phyloP scores from a whole-genome alignment of 2,113 vertebrate genomes.

The Galbula dea region DNA sequence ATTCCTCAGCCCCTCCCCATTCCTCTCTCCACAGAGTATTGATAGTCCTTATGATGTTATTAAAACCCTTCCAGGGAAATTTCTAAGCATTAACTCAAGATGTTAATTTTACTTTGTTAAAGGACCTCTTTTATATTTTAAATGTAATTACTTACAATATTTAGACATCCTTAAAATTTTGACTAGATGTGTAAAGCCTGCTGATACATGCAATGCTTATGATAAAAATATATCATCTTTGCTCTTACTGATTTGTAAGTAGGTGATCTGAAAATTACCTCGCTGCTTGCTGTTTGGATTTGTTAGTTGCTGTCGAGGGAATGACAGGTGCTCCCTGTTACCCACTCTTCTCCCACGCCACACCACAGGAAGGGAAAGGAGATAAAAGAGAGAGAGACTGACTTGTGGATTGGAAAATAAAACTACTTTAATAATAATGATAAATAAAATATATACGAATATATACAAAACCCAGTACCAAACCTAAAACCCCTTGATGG shows the following conservation, averaged over 20 bases:
- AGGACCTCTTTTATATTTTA: neutral
- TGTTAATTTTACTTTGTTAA: neutral
- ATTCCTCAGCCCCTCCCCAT: neutral
- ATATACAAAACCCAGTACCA: too few relatives aligned
- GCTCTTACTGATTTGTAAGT: neutral
- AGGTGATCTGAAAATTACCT: neutral
- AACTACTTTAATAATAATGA: too few relatives aligned
- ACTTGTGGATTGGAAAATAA: too few relatives aligned
- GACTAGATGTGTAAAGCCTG: neutral
- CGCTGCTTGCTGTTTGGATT: neutral
- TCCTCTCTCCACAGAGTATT: neutral
- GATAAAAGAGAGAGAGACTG: too few relatives aligned
- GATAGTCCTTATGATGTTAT: neutral
- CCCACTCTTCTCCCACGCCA: too few relatives aligned
- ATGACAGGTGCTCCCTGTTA: too few relatives aligned
- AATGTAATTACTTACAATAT: neutral
- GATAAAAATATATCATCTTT: neutral
- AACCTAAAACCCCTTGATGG: too few relatives aligned
- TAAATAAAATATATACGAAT: too few relatives aligned
- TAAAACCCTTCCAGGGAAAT: neutral
- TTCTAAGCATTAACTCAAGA: neutral
- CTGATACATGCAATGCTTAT: neutral
- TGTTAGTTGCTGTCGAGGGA: too few relatives aligned
- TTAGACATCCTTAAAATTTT: neutral
- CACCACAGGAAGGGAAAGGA: too few relatives aligned